Base-by-base conservation (phyloP, 2,797 vertebrate species). In the Danio choprae region DNA sequence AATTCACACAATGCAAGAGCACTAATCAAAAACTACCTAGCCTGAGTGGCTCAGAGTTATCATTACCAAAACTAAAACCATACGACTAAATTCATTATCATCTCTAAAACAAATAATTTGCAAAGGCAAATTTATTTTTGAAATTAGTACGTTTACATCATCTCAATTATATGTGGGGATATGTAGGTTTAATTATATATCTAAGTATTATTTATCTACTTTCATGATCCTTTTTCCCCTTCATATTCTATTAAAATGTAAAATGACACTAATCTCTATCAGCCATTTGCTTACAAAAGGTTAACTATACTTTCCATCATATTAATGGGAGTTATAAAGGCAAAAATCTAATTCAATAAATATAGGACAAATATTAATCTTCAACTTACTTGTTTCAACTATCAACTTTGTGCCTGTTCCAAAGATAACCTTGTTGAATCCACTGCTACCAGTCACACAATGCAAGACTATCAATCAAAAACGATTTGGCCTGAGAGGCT, bases 381-480 rank as follows among this genome's bases (percentile, higher is more conserved):
- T 29, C 29, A 29, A 81, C 72, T 70, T 81, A 81, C 72, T 69
- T 69, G 43, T n/a, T 29, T 29, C 29, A 29, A 81, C 56, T 36
- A 11, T 50, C 48, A 84, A 58, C 16, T 7, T 18, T 75, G 68
- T 65, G 11, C 79, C 62, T 70, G 2, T 50, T 13, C 62, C 74
- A 65, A 82, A 82, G 7, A 59, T 13, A 18, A 80, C 4, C 51
- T 80, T 78, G 9, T n/a, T 18, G 60, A 40, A 5, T 65, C 53
- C 78, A 50, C 68, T 73, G 77, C 0, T 6, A 62, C 69, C 74
- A 81, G n/a, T 81, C 84, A 13, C 76, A 84, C 80, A 75, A 5
- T 38, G 1, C 29, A 1, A 55, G 3, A 60, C 16, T 18, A 43
- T 41, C 18, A 38, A 60, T 15, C 58, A 73, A 36, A 73, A 70